Conservation (phyloP, 2,797 vertebrate genomes). For the Lepidocolaptes lacrymiger region DNA sequence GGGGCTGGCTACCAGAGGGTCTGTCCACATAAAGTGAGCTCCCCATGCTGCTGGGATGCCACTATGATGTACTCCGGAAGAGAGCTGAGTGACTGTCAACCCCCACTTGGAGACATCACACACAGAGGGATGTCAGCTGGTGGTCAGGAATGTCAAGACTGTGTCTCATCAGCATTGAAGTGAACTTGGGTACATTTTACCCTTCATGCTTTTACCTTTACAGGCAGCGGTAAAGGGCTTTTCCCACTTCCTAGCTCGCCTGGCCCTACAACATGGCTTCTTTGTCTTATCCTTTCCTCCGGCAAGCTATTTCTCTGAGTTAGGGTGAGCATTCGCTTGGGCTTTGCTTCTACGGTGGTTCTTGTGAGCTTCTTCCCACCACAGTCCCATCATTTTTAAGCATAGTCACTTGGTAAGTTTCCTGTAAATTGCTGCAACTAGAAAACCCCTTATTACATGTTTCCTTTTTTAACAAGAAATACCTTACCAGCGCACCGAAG, state of each 20-base stretch:
- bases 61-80: background rate
- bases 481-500: background rate
- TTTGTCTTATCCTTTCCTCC: background rate
- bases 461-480: background rate
- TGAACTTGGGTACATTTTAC: background rate
- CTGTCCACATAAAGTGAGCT: background rate
- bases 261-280: rapidly evolving
- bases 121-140: background rate
- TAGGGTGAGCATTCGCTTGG: background rate
- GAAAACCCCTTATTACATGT: background rate
- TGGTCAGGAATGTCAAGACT: background rate
- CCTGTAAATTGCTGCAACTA: background rate
- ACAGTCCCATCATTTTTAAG: background rate
- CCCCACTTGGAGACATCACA: background rate
- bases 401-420: background rate
- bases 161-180: background rate
- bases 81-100: background rate
- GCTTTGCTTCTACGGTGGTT: background rate
- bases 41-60: background rate
- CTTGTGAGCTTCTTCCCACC: background rate
- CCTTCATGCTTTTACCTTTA: background rate
- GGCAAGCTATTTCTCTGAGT: background rate
- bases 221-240: background rate
- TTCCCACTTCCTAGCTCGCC: background rate
- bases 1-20: background rate